Conservation (phyloP, 2,888 invertebrate species). For the Asteroscopus sphinx region DNA sequence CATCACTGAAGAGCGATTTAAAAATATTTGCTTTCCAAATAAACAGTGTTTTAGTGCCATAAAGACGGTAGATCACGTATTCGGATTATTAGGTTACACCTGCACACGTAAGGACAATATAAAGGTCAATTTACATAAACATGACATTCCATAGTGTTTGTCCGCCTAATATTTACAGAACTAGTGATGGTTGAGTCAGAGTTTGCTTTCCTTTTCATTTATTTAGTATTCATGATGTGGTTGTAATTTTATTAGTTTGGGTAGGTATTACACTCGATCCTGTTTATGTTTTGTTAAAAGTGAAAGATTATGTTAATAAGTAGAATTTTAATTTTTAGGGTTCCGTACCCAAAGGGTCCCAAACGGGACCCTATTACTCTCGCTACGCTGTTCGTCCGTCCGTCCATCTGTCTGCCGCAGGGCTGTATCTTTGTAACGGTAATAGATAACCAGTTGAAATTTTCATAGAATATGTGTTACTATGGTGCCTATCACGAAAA, state of each 20-base stretch:
- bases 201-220: constrained; percentile 72
- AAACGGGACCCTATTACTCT: too few species aligned
- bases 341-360: too few species aligned
- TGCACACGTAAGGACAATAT: constrained; percentile 71
- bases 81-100: constrained; percentile 74
- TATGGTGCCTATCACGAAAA: too few species aligned
- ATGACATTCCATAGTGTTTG: constrained; percentile 68
- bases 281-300: constrained; percentile 26
- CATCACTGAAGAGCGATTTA: constrained; percentile 60
- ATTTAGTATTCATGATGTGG: constrained; percentile 65
- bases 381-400: too few species aligned
- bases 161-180: constrained; percentile 67
- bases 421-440: too few species aligned
- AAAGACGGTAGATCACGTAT: constrained; percentile 70
- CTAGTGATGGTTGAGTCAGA: constrained; percentile 62
- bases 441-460: too few species aligned
- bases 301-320: constrained; percentile 6
- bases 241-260: constrained; percentile 43
- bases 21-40: constrained; percentile 75
- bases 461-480: too few species aligned
- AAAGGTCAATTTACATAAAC: constrained; percentile 75
- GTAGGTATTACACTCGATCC: constrained; percentile 21
- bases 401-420: too few species aligned
- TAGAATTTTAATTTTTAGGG: too few species aligned
- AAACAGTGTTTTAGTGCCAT: constrained; percentile 60